phyloP scores from a whole-genome alignment of 2,888 invertebrate genomes.

The Operophtera brumata region DNA sequence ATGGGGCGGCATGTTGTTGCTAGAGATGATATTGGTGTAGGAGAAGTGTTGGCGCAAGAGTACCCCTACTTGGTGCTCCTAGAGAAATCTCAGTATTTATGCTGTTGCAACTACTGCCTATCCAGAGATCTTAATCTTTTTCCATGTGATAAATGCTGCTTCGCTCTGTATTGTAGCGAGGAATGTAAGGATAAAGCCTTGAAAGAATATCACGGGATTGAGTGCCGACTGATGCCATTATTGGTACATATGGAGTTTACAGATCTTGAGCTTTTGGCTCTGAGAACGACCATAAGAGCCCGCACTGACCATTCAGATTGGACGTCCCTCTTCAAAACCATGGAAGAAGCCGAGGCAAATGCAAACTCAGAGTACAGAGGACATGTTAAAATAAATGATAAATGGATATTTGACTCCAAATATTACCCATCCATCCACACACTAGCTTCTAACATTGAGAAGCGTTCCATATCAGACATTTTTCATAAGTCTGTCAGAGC shows the following conservation, averaged over 20 bases:
- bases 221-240: constrained; percentile 85
- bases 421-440: constrained; percentile 83
- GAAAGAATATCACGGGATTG: constrained; percentile 86
- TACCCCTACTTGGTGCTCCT: constrained; percentile 83
- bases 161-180: constrained; percentile 84
- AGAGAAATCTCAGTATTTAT: constrained; percentile 72
- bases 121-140: constrained; percentile 79
- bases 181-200: constrained; percentile 83
- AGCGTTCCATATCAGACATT: constrained; percentile 84
- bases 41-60: constrained; percentile 89
- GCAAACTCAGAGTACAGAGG: constrained; percentile 66
- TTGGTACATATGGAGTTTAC: constrained; percentile 82
- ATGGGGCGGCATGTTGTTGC: constrained; percentile 88
- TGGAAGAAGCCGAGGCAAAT: constrained; percentile 54
- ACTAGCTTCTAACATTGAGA: constrained; percentile 84
- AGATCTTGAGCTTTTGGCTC: constrained; percentile 85
- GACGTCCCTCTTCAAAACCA: constrained; percentile 49
- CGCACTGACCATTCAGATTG: constrained; percentile 56
- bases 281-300: constrained; percentile 79
- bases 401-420: constrained; percentile 71
- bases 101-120: constrained; percentile 86
- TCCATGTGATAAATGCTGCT: constrained; percentile 83
- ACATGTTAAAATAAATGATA: constrained; percentile 47
- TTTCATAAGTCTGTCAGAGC: constrained; percentile 85
- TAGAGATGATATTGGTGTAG: constrained; percentile 83